A percentile compares a stretch with the other conserved stretches of the same genome.
These are phyloP conservation scores for Eubucco bourcierii DNA, from an alignment of 2,113 vertebrate species.

Conservation along the genomic window DNA sequence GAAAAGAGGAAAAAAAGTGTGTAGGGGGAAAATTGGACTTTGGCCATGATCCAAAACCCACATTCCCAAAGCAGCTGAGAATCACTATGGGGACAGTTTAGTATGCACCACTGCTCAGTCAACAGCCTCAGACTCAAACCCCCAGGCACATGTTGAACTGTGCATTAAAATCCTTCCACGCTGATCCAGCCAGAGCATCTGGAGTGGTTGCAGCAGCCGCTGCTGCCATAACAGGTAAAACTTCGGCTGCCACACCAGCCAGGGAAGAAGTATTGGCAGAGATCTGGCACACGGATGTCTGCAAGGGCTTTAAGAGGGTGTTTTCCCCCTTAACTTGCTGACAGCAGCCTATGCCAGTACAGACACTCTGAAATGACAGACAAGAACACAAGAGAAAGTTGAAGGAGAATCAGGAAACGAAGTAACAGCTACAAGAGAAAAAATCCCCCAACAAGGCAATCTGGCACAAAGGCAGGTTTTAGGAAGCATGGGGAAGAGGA, in stretches of 20 bases:
- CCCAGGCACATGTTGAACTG: not conserved
- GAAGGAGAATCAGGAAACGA: not conserved
- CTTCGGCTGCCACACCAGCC: conserved; percentile 8
- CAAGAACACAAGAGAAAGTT: not conserved
- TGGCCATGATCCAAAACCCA: not conserved
- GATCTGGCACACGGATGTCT: not conserved
- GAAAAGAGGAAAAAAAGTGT: not conserved
- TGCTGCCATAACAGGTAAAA: not conserved
- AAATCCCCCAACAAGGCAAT: not conserved
- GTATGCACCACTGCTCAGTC: not conserved
- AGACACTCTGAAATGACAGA: not conserved
- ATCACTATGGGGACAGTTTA: conserved; percentile 22
- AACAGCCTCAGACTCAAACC: not conserved
- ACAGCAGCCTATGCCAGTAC: not conserved
- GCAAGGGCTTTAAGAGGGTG: not conserved
- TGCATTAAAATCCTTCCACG: not conserved
- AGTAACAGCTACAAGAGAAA: not conserved
- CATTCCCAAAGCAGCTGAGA: not conserved
- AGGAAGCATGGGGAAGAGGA: not conserved
- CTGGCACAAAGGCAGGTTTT: not conserved
- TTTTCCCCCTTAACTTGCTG: not conserved
- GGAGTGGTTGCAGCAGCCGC: not conserved
- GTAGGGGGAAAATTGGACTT: not conserved
- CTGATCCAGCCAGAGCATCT: not conserved
- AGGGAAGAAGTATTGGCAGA: conserved; percentile 22